Conservation (phyloP, 37 sponge, comb jelly and placozoan species). For the Haliclona indistincta region DNA sequence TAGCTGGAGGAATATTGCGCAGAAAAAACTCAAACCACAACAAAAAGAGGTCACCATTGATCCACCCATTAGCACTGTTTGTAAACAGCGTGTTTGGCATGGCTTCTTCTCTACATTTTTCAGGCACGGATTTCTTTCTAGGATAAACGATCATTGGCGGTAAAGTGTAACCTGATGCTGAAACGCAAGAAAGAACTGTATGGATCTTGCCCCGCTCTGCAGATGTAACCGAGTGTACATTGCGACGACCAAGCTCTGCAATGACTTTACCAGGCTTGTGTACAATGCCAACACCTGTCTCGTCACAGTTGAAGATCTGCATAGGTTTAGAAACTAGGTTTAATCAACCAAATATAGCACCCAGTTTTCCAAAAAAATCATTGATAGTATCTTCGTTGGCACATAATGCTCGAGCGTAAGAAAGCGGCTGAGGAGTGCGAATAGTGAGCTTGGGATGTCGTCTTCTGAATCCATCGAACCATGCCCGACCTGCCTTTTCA, state of each 20-base stretch:
- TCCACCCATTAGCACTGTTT: conserved; percentile 35
- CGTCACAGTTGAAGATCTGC: conserved; percentile 45
- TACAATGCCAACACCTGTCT: conserved; percentile 31
- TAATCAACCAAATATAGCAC: conserved; percentile 21
- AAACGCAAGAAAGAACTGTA: conserved; percentile 41
- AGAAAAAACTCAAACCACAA: conserved; percentile 54
- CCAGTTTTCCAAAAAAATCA: conserved; percentile 47
- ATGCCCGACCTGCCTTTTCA: conserved; percentile 34
- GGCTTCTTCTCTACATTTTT: conserved; percentile 14
- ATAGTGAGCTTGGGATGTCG: conserved; percentile 32
- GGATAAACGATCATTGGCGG: conserved; percentile 56
- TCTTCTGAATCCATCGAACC: conserved; percentile 44
- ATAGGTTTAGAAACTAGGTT: conserved; percentile 41
- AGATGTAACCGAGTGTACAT: conserved; percentile 40
- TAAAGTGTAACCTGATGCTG: conserved; percentile 28
- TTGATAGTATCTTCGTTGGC: conserved; percentile 27
- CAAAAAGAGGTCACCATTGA: conserved; percentile 11
- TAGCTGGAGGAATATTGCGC: conserved; percentile 11
- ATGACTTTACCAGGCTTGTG: conserved; percentile 33
- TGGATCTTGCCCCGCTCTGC: conserved; percentile 50
- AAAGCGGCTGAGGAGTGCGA: conserved; percentile 46
- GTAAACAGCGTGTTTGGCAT: conserved; percentile 30
- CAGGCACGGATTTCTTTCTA: conserved; percentile 18
- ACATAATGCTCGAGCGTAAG: conserved; percentile 30
- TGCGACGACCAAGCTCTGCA: not conserved